These are phyloP conservation scores for Diploptera punctata DNA, from an alignment of 2,888 invertebrate species.

Conservation along the genomic window DNA sequence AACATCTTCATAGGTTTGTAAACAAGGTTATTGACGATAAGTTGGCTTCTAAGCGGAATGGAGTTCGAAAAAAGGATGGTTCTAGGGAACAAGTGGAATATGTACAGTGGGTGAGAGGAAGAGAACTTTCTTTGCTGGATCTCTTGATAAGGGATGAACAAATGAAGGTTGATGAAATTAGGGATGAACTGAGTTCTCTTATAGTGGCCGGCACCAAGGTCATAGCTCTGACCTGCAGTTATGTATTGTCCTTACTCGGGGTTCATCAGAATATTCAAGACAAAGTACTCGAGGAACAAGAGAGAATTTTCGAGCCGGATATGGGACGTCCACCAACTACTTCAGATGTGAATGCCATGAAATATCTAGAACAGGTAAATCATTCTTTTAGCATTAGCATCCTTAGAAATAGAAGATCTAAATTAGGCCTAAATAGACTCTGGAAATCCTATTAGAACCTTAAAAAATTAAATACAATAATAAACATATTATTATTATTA, in stretches of 20 bases:
- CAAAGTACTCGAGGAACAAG: not conserved
- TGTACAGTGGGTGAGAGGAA: slow-evolving; percentile 1
- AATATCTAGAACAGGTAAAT: slow-evolving; percentile 3
- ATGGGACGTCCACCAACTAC: not conserved
- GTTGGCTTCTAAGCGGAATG: not conserved
- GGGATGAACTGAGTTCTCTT: not conserved
- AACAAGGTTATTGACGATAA: not conserved
- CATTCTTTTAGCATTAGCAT: not conserved
- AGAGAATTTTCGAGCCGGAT: not conserved
- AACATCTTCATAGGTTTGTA: not conserved
- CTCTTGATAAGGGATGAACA: not conserved
- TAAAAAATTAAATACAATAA: too few relatives aligned
- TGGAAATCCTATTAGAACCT: too few relatives aligned
- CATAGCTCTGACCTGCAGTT: not conserved
- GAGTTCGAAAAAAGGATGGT: not conserved
- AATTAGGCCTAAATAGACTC: too few relatives aligned
- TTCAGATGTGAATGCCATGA: not conserved
- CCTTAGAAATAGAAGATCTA: too few relatives aligned
- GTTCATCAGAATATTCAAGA: not conserved
- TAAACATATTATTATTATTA: too few relatives aligned
- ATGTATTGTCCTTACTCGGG: not conserved
- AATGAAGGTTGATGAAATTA: not conserved
- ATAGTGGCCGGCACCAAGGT: not conserved
- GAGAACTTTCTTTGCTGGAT: not conserved
- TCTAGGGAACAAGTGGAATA: slow-evolving; percentile 47